Evolutionary conservation across 2,797 vertebrate genomes (phyloP), one percentile per base, ranked within the genome.

Genomic region (Aselliscus stoliczkanus): DNA sequence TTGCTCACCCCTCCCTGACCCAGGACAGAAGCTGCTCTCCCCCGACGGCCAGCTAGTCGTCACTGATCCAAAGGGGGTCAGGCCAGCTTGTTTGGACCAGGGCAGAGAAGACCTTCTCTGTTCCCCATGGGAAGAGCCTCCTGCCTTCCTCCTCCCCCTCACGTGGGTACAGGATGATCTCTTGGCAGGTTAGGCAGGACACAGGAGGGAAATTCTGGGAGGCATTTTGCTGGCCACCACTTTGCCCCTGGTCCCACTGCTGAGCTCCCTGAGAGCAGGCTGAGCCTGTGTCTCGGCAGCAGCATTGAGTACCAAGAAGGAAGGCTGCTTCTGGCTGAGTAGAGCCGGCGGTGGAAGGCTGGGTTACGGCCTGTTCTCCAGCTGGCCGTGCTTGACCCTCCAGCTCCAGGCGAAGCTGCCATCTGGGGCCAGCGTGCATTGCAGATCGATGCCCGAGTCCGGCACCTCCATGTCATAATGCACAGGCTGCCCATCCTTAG

Each of bases 371-470:
- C 98, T 97, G 95, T 98, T 98, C 98, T 99, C 99, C 98, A 99
- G 98, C 27, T 98, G 97, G 0, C 99, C 99, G 0, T 99, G 99
- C 91, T 98, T 99, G 98, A 99, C 98, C 80, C 99, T 98, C 99
- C 99, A 99, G 25, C 95, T 98, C 99, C 99, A 99, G 88, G 98
- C 84, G 3, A 98, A 96, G 92, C 98, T 98, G 98, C 98, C 98
- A 93, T 99, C 99, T 0, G 99, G 99, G 67, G 99, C 99, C 3
- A 98, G 98, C 34, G 99, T 98, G 81, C 99, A 99, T 98, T 98
- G 98, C 94, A 99, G 98, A 93, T 99, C 98, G 6, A 99, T 99
- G 17, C 99, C 99, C 0, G 99, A 99, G 92, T 99, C 99, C 0
- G 99, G 99, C 52, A 99, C 99, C 96, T 99, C 99, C 97, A 99